These are phyloP conservation scores for Eremophila alpestris DNA, from an alignment of 2,797 vertebrate genomes.

Conservation along the genomic window DNA sequence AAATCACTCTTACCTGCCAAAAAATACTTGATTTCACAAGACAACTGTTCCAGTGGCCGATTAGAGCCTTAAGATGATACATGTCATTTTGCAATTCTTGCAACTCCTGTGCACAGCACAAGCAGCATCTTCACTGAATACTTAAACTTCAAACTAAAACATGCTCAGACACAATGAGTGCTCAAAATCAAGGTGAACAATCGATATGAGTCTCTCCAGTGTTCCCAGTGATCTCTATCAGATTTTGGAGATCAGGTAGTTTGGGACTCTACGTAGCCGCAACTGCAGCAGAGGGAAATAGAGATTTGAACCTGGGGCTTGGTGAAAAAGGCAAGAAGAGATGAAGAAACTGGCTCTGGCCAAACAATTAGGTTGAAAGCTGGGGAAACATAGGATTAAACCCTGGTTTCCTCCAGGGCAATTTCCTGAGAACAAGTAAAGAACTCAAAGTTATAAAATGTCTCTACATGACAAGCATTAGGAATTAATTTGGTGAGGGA, in stretches of 20 bases:
- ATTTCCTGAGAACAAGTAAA: neutral
- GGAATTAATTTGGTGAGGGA: neutral
- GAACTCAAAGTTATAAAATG: neutral
- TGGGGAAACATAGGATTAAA: neutral
- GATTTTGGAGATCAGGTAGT: neutral
- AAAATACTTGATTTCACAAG: slow-evolving; percentile 10
- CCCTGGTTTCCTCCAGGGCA: neutral
- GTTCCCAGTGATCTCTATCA: neutral
- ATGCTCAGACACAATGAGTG: neutral
- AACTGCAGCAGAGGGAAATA: neutral
- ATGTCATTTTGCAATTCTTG: neutral
- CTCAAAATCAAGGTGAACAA: neutral
- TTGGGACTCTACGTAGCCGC: fast-evolving
- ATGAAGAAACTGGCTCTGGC: neutral
- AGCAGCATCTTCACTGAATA: neutral
- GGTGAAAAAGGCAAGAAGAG: neutral
- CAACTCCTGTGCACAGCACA: neutral
- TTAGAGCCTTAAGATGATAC: neutral
- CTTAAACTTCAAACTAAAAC: neutral
- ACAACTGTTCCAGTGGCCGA: neutral
- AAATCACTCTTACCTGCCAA: neutral
- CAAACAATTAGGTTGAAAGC: neutral
- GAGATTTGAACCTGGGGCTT: neutral
- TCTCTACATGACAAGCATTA: neutral
- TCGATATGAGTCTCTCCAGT: neutral